These are phyloP conservation scores for Lerista edwardsae DNA, from an alignment of 2,797 vertebrate genomes.

Conservation along the genomic window DNA sequence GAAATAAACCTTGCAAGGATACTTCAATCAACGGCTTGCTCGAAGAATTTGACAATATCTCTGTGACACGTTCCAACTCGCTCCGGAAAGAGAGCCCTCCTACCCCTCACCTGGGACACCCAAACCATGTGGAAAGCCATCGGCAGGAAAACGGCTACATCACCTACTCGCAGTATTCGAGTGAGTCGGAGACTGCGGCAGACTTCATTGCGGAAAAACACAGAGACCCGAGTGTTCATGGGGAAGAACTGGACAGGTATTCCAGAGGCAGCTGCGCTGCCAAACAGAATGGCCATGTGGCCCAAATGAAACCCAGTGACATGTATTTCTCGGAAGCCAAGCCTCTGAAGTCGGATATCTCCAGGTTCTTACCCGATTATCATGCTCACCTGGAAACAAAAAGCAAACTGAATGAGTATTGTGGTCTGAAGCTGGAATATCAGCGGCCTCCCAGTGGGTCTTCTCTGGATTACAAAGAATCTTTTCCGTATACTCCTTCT, in stretches of 20 bases:
- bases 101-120: conserved; percentile 82
- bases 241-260: conserved; percentile 86
- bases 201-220: conserved; percentile 83
- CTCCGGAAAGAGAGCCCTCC: conserved; percentile 95
- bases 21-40: conserved; percentile 94
- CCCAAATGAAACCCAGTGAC: conserved; percentile 83
- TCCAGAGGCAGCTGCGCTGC: conserved; percentile 77
- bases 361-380: conserved; percentile 88
- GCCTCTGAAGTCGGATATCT: conserved; percentile 85
- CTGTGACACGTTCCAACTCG: conserved; percentile 96
- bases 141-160: conserved; percentile 92
- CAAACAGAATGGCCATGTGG: conserved; percentile 90
- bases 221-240: conserved; percentile 78
- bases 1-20: conserved; percentile 92
- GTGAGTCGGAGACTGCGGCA: conserved; percentile 87
- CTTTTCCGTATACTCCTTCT: conserved; percentile 86
- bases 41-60: conserved; percentile 98
- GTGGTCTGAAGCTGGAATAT: conserved; percentile 86
- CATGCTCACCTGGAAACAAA: conserved; percentile 89
- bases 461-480: conserved; percentile 90
- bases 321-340: conserved; percentile 89
- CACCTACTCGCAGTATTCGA: conserved; percentile 92
- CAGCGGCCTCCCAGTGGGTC: conserved; percentile 88
- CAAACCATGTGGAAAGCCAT: conserved; percentile 73
- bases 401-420: conserved; percentile 81